These are phyloP conservation scores for Cepphus grylle DNA, from an alignment of 2,113 vertebrate species.

Conservation along the genomic window DNA sequence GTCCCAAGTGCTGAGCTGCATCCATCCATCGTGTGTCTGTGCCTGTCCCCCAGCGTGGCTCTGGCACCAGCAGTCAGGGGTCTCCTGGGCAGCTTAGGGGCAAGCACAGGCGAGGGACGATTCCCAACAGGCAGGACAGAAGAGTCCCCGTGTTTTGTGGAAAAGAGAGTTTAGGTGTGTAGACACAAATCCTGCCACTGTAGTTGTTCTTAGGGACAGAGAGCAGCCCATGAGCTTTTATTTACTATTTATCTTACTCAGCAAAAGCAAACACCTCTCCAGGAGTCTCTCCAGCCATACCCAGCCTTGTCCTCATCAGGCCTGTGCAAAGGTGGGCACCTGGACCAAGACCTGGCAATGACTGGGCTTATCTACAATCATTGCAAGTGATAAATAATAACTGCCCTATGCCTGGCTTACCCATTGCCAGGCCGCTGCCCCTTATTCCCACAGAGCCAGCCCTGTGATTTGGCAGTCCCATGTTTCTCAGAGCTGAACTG, in stretches of 20 bases:
- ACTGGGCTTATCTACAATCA: not conserved
- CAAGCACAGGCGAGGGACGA: rapidly evolving
- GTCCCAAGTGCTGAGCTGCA: not conserved
- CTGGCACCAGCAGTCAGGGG: not conserved
- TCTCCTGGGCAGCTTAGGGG: not conserved
- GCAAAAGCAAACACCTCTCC: not conserved
- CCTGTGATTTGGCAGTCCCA: not conserved
- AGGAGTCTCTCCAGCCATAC: not conserved
- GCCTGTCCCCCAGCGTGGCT: rapidly evolving
- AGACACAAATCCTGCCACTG: not conserved
- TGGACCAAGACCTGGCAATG: not conserved
- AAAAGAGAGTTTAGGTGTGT: not conserved
- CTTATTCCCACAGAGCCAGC: not conserved
- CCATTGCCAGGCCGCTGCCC: not conserved
- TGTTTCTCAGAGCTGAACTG: slow-evolving; percentile 2
- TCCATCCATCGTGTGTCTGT: rapidly evolving
- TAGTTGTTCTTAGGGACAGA: not conserved
- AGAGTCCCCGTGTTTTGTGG: not conserved
- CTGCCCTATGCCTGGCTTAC: not conserved
- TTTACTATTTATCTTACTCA: not conserved
- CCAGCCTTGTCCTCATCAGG: rapidly evolving
- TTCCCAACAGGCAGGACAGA: not conserved
- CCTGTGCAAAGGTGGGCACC: not conserved
- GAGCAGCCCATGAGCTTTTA: not conserved
- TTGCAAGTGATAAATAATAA: not conserved